A percentile compares a stretch with the other conserved stretches of the same genome.
These are phyloP conservation scores for Ctenoplectra terminalis DNA, from an alignment of 1,140 invertebrate genomes.

Conservation along the genomic window DNA sequence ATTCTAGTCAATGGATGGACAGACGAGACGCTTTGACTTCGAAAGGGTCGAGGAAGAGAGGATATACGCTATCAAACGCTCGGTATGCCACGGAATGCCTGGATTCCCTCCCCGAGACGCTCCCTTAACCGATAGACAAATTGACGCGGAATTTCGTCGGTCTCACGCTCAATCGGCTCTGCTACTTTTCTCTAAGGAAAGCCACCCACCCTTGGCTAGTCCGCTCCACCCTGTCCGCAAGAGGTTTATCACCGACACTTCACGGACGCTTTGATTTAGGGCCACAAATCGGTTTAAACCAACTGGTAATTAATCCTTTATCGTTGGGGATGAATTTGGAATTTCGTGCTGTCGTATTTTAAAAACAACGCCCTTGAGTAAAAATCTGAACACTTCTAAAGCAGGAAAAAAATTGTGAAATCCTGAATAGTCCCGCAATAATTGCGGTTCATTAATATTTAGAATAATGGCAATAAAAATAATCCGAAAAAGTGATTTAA, in stretches of 20 bases:
- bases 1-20: constrained; percentile 70
- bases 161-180: constrained; percentile 70
- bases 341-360: no score
- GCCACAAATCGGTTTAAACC: constrained; percentile 56
- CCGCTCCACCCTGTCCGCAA: constrained; percentile 60
- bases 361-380: no score
- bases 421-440: no score
- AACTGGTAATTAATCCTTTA: constrained; percentile 63
- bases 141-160: constrained; percentile 77
- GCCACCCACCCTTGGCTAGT: constrained; percentile 38
- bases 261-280: constrained; percentile 49
- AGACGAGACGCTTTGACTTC: constrained; percentile 71
- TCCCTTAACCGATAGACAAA: constrained; percentile 69
- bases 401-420: no score
- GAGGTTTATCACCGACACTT: constrained; percentile 69
- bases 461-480: no score
- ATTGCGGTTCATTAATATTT: constrained; percentile 3
- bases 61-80: constrained; percentile 77
- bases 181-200: constrained; percentile 53
- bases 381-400: no score
- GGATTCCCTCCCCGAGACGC: constrained; percentile 58
- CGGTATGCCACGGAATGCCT: constrained; percentile 71
- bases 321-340: constrained; percentile 40
- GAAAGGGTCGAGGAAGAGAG: constrained; percentile 60
- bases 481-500: no score